Evolutionary conservation across 2,797 vertebrate genomes (phyloP), one percentile per base, ranked within the genome.

Genomic region (Enteromius trimaculatus): DNA sequence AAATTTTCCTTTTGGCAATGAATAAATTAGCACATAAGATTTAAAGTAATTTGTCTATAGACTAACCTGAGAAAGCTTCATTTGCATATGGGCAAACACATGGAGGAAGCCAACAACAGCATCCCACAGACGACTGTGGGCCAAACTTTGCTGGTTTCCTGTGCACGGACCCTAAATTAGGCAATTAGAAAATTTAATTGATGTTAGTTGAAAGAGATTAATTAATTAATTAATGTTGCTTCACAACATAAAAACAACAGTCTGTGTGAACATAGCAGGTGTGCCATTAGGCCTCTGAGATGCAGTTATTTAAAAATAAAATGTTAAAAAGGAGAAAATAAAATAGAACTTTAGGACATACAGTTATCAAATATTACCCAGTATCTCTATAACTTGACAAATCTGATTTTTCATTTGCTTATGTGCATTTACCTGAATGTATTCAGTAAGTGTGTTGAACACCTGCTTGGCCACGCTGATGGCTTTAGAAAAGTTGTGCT

Each of bases 31-130:
- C 31, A 47, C 58, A 77, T 44, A 19, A 21, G n/a, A 44, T 13
- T 64, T 31, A 34, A 9, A 65, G 29, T 19, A 39, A 37, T 68
- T 55, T 65, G 53, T 58, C 6, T 21, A 10, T 31, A 26, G 34
- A 21, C 75, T 60, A 91, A 99, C 98, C 97, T 97, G 97, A 81
- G 97, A 98, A 23, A 99, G 93, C 84, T 99, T 99, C 97, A 98
- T 99, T 87, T 99, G 98, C 96, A 99, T 97, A 81, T 98, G 96
- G 17, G 98, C 98, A 89, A 99, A 99, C 1, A 99, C 95, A n/a
- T 99, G 97, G 66, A 99, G 97, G 77, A 99, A 98, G 68, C 98
- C 98, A 79, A 98, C 97, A 0, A 99, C 96, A 1, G 98, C 97
- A 5, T 99, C 98, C 98, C 98, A 99, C 0, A 99, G 92, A 39